Conservation (phyloP, 2,113 vertebrate species). For the Thamnaconus septentrionalis region DNA sequence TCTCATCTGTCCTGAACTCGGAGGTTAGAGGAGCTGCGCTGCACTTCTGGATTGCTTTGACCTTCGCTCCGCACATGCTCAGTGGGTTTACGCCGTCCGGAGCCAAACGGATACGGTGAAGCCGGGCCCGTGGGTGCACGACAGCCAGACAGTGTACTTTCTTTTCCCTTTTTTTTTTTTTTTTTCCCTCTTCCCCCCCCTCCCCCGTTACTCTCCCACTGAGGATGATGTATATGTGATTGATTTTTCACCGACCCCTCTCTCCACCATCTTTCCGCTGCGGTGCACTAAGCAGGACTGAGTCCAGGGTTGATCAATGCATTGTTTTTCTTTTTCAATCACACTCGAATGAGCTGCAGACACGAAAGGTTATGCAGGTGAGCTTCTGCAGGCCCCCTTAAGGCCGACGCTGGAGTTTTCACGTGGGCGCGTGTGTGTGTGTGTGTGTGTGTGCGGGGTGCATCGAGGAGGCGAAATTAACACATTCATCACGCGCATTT, state of each 20-base stretch:
- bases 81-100: slow-evolving; percentile 54
- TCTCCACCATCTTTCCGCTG: slow-evolving; percentile 66
- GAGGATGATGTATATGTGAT: slow-evolving; percentile 76
- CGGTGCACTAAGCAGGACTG: slow-evolving; percentile 71
- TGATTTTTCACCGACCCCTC: slow-evolving; percentile 69
- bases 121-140: slow-evolving; percentile 68
- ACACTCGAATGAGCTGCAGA: slow-evolving; percentile 74
- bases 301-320: slow-evolving; percentile 77
- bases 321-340: slow-evolving; percentile 78
- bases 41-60: slow-evolving; percentile 73
- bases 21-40: slow-evolving; percentile 68
- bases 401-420: slow-evolving; percentile 50
- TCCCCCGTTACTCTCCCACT: slow-evolving; percentile 52
- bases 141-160: slow-evolving; percentile 73
- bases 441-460: no score
- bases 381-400: slow-evolving; percentile 61
- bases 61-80: slow-evolving; percentile 73
- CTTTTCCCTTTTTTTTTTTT: slow-evolving; percentile 57
- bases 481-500: slow-evolving; percentile 8
- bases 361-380: slow-evolving; percentile 74
- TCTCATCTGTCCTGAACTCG: slow-evolving; percentile 71
- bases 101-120: slow-evolving; percentile 60
- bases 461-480: slow-evolving; percentile 1
- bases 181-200: no score
- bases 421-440: background rate